Evolutionary conservation across 2,888 invertebrate species (phyloP).

Genomic region (Scrobipalpa costella): DNA sequence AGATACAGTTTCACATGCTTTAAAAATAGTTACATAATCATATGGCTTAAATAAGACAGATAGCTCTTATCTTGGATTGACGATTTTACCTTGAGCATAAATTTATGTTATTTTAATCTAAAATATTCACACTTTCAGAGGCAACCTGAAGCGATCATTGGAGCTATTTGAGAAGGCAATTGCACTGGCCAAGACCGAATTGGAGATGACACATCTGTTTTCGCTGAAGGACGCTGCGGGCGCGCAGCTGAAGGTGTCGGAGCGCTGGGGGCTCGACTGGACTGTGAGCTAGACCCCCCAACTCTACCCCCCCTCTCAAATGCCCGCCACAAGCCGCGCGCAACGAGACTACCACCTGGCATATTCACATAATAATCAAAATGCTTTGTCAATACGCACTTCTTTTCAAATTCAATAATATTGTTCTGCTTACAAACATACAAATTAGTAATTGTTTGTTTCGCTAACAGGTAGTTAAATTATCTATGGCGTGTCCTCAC

Average conservation of each 20-base stretch:
- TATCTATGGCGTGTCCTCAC: background rate
- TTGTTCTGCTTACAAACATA: background rate
- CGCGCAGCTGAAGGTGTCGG: slow-evolving; percentile 91
- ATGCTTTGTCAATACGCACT: background rate
- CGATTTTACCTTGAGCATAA: background rate
- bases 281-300: slow-evolving; percentile 67
- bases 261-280: slow-evolving; percentile 86
- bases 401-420: background rate
- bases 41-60: background rate
- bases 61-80: background rate
- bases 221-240: slow-evolving; percentile 94
- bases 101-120: slow-evolving; percentile 16
- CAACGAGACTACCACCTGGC: slow-evolving; percentile 64
- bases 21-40: slow-evolving; percentile 20
- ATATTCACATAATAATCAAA: slow-evolving; percentile 21
- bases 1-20: slow-evolving; percentile 4
- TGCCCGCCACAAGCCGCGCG: slow-evolving; percentile 35
- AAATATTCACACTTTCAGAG: slow-evolving; percentile 79
- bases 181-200: slow-evolving; percentile 90
- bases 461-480: background rate
- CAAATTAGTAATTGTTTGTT: slow-evolving; percentile 21
- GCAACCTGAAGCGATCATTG: slow-evolving; percentile 90
- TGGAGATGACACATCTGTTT: slow-evolving; percentile 95
- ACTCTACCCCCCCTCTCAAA: background rate
- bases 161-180: slow-evolving; percentile 94